phyloP scores from a whole-genome alignment of 2,113 vertebrate species.

The Chloropsis cyanopogon region DNA sequence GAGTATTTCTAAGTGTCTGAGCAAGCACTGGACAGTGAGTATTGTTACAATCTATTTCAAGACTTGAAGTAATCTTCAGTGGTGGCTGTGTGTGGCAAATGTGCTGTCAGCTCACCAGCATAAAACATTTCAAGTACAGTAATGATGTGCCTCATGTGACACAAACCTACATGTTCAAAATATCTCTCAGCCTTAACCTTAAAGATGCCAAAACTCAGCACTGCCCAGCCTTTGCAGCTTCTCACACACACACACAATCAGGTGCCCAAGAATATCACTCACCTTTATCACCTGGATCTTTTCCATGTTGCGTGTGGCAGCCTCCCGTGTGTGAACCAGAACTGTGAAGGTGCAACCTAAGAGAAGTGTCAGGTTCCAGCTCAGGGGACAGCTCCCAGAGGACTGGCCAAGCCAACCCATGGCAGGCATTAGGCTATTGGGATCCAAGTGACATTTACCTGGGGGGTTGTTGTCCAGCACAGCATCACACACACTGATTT shows the following conservation, averaged over 20 bases:
- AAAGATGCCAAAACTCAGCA: not conserved
- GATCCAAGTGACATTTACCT: slow-evolving; percentile 66
- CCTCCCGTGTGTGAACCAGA: slow-evolving; percentile 95
- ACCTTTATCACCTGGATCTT: slow-evolving; percentile 99
- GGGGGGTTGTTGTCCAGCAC: slow-evolving; percentile 96
- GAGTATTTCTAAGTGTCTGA: not conserved
- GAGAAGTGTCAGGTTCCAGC: not conserved
- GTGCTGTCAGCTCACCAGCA: not conserved
- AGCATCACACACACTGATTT: slow-evolving; percentile 96
- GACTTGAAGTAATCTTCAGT: not conserved
- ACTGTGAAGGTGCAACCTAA: slow-evolving; percentile 94
- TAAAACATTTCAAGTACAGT: not conserved
- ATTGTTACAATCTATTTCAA: not conserved
- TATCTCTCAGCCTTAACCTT: not conserved
- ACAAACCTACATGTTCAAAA: rapidly evolving
- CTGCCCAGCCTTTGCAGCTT: not conserved
- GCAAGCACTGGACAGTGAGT: not conserved
- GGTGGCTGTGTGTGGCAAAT: not conserved
- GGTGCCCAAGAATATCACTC: not conserved
- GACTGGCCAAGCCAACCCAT: not conserved
- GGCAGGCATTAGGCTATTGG: rapidly evolving
- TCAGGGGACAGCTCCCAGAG: not conserved
- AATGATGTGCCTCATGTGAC: not conserved
- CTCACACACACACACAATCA: not conserved
- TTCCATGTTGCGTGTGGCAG: slow-evolving; percentile 95